Evolutionary conservation across 2,888 invertebrate species (phyloP), one percentile per base, ranked within the genome.

Genomic region (Sinelater perroti): DNA sequence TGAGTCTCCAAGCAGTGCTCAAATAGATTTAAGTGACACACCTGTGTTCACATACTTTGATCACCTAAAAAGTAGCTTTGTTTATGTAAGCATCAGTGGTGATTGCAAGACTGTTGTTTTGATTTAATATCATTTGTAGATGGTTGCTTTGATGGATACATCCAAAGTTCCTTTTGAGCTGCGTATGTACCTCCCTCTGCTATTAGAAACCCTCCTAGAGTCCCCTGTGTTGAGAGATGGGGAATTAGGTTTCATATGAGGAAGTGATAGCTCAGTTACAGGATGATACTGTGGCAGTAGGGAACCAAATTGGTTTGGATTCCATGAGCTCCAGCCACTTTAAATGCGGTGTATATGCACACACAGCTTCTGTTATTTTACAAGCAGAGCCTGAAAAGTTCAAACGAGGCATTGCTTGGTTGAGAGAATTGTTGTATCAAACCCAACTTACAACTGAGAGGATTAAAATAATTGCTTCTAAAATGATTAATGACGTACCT

Each of bases 311-410:
- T 7, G 93, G 93, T 0, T 79, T 89, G 17, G 83, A 83, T n/a
- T 75, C 78, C 2, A 64, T 64, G 17, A 54, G 62, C 36, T 72
- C 3, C 74, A 79, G 36, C 75, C 75, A 85, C 62, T 93, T 93
- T 77, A 80, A 83, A 14, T 88, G 90, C 63, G 92, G 92, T 8
- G 78, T 81, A n/a, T 92, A 85, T 70, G 87, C 88, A 3, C 85
- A 89, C 62, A 83, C 86, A 36, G 83, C 87, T 1, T 80, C 82
- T 52, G 76, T 93, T 8, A 82, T 84, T 67, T 76, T 90, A 3
- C 89, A 89, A 83, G 90, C 92, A 28, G 93, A 93, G 75, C 83
- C 87, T 0, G 80, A 83, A 45, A 92, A 93, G 72, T 93, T 91
- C 72, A 81, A 82, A 10, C 82, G 83, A 61, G 90, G 92, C 0